Evolutionary conservation across 2,113 vertebrate species (phyloP), one percentile per base, ranked within the genome.

Genomic region (Periophthalmodon schlosseri): DNA sequence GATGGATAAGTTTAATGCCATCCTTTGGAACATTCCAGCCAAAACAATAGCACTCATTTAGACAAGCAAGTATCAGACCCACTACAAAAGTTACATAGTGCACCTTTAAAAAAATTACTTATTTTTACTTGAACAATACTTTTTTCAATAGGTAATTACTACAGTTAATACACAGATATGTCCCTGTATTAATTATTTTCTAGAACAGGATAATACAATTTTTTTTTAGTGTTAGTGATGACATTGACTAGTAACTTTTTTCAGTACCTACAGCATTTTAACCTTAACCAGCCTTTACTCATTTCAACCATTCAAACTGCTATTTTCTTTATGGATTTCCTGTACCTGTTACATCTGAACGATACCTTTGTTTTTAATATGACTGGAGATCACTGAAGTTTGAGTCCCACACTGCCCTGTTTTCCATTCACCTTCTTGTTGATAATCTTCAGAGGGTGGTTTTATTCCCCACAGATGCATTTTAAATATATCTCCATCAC

Each of bases 401-500:
- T 23, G 21, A 23, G 21, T 57, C 12, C 11, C 18, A 52, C 12
- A 15, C 58, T 57, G 20, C n/a, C 20, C 54, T 5, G 13, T 15
- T 61, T 68, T 39, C 60, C 11, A 46, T 60, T 71, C 65, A 12
- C 11, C 67, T 58, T 33, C 65, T n/a, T 74, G 68, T 80, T 63
- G 39, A 68, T 67, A 34, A 71, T 18, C 1, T 50, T 13, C 36
- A 21, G 14, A 34, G 39, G 39, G 36, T 82, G 73, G 75, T 84
- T 78, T 68, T 71, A 61, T 74, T 78, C 56, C 60, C 67, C 63
- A 79, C 58, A 46, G 52, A 75, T 12, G 36, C 74, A 23, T 79
- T 74, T 83, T 76, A 77, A 84, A 86, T 73, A 76, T 10, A 11
- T 76, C 71, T 77, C 34, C 49, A 18, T 76, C 64, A 72, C 65